Conservation (phyloP, 2,797 vertebrate species). For the Helarctos malayanus region DNA sequence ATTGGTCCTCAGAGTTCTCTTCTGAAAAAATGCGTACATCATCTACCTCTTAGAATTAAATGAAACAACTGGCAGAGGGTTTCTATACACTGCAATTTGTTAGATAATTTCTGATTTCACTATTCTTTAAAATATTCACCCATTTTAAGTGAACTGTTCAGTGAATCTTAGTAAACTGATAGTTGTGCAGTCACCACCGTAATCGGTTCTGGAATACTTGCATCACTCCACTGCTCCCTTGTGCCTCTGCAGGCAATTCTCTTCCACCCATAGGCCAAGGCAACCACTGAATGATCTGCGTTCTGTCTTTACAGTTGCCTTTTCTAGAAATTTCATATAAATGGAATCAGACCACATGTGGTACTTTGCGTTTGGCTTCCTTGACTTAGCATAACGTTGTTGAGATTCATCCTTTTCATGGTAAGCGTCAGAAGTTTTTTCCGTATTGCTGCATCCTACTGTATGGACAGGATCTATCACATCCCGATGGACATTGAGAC, state of each 20-base stretch:
- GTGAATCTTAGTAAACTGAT: neutral
- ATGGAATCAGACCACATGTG: neutral
- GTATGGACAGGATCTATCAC: rapidly evolving
- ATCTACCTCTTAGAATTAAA: neutral
- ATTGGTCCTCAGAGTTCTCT: neutral
- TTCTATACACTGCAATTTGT: neutral
- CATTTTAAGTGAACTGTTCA: neutral
- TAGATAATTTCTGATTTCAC: neutral
- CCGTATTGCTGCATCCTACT: neutral
- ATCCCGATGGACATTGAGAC: neutral
- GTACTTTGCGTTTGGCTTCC: neutral
- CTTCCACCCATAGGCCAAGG: neutral
- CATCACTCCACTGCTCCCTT: neutral
- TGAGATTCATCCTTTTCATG: neutral
- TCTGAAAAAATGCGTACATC: neutral
- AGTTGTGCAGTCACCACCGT: neutral
- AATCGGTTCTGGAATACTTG: neutral
- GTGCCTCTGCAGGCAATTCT: neutral
- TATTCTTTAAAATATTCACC: neutral
- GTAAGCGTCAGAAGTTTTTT: neutral
- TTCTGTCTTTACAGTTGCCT: neutral
- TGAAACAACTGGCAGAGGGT: neutral
- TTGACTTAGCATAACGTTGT: neutral
- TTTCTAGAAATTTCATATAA: neutral
- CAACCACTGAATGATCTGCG: neutral